Evolutionary conservation across 2,888 invertebrate genomes (phyloP).

Genomic region (Nemoura dubitans): DNA sequence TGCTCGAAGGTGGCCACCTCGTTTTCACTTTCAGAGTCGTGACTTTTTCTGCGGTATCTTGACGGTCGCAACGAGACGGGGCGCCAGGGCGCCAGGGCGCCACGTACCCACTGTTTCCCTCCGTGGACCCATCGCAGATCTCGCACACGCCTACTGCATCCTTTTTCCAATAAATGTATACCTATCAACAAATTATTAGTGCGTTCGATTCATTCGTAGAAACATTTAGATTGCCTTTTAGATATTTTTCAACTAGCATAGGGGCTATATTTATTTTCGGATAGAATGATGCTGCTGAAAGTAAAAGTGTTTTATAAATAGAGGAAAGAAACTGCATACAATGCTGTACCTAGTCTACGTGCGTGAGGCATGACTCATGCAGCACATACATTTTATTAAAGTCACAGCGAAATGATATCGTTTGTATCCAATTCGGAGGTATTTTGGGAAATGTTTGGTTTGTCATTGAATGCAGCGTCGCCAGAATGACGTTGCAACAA

Average conservation of each 20-base stretch:
- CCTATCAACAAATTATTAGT: not conserved
- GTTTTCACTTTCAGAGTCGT: not conserved
- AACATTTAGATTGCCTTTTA: not conserved
- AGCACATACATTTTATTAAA: not conserved
- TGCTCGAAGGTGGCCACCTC: not conserved
- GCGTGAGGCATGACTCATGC: not conserved
- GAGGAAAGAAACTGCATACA: not conserved
- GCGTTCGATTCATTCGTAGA: not conserved
- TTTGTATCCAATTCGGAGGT: too few species aligned
- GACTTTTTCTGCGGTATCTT: not conserved
- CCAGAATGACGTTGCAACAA: too few species aligned
- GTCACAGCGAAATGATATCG: not conserved
- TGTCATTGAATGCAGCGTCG: not conserved
- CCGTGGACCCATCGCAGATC: not conserved
- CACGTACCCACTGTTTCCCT: too few species aligned
- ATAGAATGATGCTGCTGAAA: not conserved
- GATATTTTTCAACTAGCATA: not conserved
- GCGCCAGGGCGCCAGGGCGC: not conserved
- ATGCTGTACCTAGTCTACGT: not conserved
- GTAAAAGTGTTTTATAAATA: not conserved
- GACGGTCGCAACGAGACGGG: not conserved
- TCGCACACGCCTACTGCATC: not conserved
- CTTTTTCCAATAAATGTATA: not conserved
- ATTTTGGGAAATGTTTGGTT: not conserved
- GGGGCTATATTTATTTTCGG: not conserved